Evolutionary conservation across 1,140 invertebrate genomes (phyloP).

Genomic region (Diuraphis noxia): DNA sequence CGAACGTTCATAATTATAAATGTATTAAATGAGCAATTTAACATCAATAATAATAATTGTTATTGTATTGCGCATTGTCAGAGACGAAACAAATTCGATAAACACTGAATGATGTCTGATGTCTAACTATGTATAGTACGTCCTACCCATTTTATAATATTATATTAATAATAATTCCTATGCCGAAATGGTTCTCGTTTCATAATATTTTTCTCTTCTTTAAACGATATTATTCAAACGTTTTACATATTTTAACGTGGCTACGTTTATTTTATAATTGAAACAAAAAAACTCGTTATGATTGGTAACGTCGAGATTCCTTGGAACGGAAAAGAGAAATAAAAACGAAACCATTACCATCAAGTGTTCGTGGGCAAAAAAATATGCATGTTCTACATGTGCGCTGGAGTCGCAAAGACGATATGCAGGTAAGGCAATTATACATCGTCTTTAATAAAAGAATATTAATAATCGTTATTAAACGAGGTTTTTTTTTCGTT

Average conservation of each 20-base stretch:
- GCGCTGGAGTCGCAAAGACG: conserved; percentile 21
- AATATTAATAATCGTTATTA: neutral
- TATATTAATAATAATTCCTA: neutral
- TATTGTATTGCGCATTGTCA: neutral
- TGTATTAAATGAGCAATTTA: neutral
- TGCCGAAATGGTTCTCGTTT: neutral
- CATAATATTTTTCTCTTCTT: neutral
- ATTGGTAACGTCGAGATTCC: neutral
- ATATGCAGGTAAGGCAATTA: neutral
- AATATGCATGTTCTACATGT: conserved; percentile 30
- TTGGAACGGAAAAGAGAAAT: conserved; percentile 3
- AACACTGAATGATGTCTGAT: too few relatives aligned
- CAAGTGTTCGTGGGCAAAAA: neutral
- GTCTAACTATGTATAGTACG: neutral
- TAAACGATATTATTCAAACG: neutral
- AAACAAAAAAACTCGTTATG: neutral
- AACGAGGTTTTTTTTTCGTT: neutral
- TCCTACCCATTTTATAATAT: too few relatives aligned
- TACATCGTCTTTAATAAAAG: neutral
- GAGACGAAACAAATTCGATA: neutral
- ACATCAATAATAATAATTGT: neutral
- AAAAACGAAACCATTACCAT: neutral
- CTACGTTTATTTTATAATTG: neutral
- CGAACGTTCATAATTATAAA: neutral
- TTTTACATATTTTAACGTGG: neutral